Conservation (phyloP, 1,140 invertebrate genomes). For the Augochlora pura region DNA sequence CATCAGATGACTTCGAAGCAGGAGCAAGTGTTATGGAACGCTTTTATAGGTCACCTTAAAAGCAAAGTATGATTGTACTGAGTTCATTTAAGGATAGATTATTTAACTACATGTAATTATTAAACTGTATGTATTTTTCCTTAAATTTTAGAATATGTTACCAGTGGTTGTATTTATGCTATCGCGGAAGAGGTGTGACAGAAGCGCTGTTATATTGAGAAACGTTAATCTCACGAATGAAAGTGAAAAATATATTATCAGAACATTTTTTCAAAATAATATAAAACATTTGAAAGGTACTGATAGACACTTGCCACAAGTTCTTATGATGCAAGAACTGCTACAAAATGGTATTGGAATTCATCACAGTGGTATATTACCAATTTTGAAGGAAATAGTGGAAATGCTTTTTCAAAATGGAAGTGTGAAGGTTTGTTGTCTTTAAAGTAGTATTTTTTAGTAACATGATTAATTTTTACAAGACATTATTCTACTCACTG, state of each 20-base stretch:
- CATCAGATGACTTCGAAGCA: constrained; percentile 79
- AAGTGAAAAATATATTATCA: constrained; percentile 91
- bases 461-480: no score
- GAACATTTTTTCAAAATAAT: constrained; percentile 91
- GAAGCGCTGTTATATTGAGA: constrained; percentile 86
- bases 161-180: constrained; percentile 97
- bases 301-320: constrained; percentile 94
- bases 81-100: constrained; percentile 5
- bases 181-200: constrained; percentile 90
- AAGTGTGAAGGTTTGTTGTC: constrained; percentile 88
- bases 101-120: no score
- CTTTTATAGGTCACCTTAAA: constrained; percentile 89
- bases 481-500: no score
- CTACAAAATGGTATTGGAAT: constrained; percentile 95
- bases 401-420: constrained; percentile 97
- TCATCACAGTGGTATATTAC: constrained; percentile 98
- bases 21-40: constrained; percentile 93
- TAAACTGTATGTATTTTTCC: neutral
- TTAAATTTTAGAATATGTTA: constrained; percentile 84
- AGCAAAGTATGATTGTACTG: constrained; percentile 79
- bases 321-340: constrained; percentile 88
- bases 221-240: constrained; percentile 89
- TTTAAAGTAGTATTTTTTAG: neutral
- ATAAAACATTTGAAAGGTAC: constrained; percentile 91
- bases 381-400: constrained; percentile 98